phyloP scores from a whole-genome alignment of 2,797 vertebrate genomes.

The Sebastes diaconus region DNA sequence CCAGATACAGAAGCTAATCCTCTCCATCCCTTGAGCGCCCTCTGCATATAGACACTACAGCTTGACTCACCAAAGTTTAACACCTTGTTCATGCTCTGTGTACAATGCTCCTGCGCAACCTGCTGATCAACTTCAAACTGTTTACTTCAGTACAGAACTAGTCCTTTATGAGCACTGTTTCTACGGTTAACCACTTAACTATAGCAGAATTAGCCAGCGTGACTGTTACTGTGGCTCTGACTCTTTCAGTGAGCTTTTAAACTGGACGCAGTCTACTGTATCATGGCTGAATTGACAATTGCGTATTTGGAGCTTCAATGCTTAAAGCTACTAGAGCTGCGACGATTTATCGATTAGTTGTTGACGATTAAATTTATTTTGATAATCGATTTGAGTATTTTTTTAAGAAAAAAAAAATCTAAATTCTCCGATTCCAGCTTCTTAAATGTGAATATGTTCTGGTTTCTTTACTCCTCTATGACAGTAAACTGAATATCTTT shows the following conservation, averaged over 20 bases:
- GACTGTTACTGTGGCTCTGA: too few species aligned
- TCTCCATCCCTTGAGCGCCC: constrained; percentile 23
- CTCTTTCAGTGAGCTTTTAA: fast-evolving
- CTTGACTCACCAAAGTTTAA: constrained; percentile 2
- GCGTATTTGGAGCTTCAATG: not conserved
- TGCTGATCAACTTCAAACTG: not conserved
- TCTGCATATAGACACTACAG: constrained; percentile 24
- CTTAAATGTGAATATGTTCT: too few species aligned
- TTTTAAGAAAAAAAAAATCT: too few species aligned
- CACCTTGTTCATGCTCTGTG: not conserved
- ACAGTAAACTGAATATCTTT: too few species aligned
- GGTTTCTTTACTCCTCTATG: fast-evolving
- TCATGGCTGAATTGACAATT: not conserved
- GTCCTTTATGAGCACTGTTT: not conserved
- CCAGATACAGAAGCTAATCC: constrained; percentile 40
- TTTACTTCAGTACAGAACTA: not conserved
- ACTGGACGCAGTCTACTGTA: not conserved
- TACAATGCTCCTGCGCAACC: not conserved
- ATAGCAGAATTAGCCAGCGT: too few species aligned
- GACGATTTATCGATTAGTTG: too few species aligned
- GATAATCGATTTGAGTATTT: too few species aligned
- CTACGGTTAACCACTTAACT: not conserved
- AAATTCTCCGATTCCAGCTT: too few species aligned
- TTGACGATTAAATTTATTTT: too few species aligned
- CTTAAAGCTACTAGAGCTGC: not conserved